A percentile compares a stretch with the other conserved stretches of the same genome.
These are phyloP conservation scores for Tauraco hartlaubi DNA, from an alignment of 2,797 vertebrate genomes.

Conservation along the genomic window DNA sequence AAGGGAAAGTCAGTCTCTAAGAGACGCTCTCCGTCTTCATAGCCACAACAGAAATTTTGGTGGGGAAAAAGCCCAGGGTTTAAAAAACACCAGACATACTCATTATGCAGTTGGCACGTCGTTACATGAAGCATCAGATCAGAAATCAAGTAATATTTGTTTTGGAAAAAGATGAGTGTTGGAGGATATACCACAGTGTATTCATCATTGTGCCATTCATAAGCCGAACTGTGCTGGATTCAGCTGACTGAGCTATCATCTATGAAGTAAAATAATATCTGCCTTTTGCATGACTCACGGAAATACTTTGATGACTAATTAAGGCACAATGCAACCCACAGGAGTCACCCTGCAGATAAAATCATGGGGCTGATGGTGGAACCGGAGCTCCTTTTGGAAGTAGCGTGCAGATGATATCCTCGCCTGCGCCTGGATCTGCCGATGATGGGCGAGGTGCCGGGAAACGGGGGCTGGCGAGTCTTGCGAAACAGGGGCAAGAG, in stretches of 20 bases:
- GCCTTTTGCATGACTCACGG: neutral
- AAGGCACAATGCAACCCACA: neutral
- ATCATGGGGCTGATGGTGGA: neutral
- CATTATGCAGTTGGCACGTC: neutral
- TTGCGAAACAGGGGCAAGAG: neutral
- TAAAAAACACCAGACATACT: neutral
- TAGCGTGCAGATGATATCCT: neutral
- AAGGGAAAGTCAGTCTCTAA: neutral
- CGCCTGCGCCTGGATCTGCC: neutral
- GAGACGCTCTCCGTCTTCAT: neutral
- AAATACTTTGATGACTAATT: conserved; percentile 2
- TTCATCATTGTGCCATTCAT: neutral
- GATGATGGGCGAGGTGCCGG: neutral
- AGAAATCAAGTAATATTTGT: conserved; percentile 35
- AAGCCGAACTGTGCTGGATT: neutral
- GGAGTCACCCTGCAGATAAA: neutral
- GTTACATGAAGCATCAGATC: neutral
- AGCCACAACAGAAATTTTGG: neutral
- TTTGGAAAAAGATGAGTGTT: conserved; percentile 16
- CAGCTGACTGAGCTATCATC: neutral
- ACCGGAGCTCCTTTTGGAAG: neutral
- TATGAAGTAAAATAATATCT: neutral
- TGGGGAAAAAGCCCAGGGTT: neutral
- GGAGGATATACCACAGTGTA: neutral
- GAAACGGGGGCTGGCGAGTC: neutral